Base-by-base conservation (phyloP, 30 jellyfish, hydroid and myxozoan species). In the Rhopilema esculentum region DNA sequence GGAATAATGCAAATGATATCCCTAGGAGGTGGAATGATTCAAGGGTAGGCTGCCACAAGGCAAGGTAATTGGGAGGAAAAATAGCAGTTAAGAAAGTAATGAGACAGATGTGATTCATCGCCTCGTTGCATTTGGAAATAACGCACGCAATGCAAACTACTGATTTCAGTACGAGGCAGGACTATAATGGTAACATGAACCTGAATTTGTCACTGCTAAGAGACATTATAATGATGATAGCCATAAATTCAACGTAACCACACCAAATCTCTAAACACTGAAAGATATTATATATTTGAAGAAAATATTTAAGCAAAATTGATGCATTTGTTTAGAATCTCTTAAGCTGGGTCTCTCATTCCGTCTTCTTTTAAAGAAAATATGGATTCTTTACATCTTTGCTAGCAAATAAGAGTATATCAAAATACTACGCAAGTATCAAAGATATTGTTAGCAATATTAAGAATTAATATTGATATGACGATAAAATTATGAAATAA, bases 1-100 rank as follows among this genome's bases (percentile, higher is more conserved):
- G 77, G 77, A 29, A 66, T 23, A 66, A 23, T 66, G 77, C 77
- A 66, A 66, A 66, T 66, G 50, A 23, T 66, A 66, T 66, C 77
- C 33, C 40, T 23, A 19, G 77, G 40, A 33, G 77, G 77, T 21
- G 30, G 77, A 33, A 33, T 20, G 50, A 33, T 18, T 66, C 77
- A 23, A 66, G 77, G 77, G 77, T 21, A 29, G 40, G 27, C 16
- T 20, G 77, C 77, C 77, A 33, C 77, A n/a, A 66, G 20, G 40
- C 21, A 18, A 20, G 77, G 40, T 23, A 20, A 33, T 23, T 28
- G 29, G 30, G 21, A 23, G 23, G 23, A 23, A 66, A 23, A 20
- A 17, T 23, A 15, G 33, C 8, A 66, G 77, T 23, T 66, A 18
- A 23, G 77, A 16, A 21, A 66, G 40, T 18, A 16, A 23, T 32